Evolutionary conservation across 1,140 invertebrate genomes (phyloP).

Genomic region (Drosophila pallidifrons): DNA sequence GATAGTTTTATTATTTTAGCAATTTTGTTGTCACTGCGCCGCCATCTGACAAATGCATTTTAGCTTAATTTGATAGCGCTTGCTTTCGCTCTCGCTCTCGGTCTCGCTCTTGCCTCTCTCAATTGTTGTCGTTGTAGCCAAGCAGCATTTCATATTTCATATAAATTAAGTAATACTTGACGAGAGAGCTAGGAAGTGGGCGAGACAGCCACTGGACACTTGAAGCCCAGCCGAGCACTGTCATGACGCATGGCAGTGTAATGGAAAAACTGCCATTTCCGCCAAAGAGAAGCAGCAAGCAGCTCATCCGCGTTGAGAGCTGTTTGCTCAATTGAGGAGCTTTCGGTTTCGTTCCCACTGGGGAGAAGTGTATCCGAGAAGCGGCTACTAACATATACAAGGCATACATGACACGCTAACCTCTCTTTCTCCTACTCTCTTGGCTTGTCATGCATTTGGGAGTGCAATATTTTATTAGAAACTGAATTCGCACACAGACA

Average conservation of each 20-base stretch:
- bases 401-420: too few species aligned
- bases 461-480: constrained; percentile 80
- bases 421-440: neutral
- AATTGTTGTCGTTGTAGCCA: constrained; percentile 20
- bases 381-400: too few species aligned
- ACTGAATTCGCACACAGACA: constrained; percentile 56
- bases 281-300: constrained; percentile 42
- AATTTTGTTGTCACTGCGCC: constrained; percentile 45
- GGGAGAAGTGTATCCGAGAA: too few species aligned
- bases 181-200: neutral
- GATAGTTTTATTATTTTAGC: constrained; percentile 57
- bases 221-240: constrained; percentile 25
- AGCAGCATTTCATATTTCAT: constrained; percentile 70
- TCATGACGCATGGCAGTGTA: constrained; percentile 55
- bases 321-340: constrained; percentile 5
- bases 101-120: too few species aligned
- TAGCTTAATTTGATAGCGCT: constrained; percentile 47
- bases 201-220: constrained; percentile 29
- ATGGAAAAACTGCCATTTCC: constrained; percentile 81
- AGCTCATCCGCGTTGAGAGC: constrained; percentile 58
- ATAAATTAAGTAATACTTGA: constrained; percentile 77
- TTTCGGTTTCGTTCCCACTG: neutral
- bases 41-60: constrained; percentile 50
- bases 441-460: constrained; percentile 63
- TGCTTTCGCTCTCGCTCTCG: neutral